Conservation (phyloP, 2,888 invertebrate genomes). For the Tryphoninae sp. region DNA sequence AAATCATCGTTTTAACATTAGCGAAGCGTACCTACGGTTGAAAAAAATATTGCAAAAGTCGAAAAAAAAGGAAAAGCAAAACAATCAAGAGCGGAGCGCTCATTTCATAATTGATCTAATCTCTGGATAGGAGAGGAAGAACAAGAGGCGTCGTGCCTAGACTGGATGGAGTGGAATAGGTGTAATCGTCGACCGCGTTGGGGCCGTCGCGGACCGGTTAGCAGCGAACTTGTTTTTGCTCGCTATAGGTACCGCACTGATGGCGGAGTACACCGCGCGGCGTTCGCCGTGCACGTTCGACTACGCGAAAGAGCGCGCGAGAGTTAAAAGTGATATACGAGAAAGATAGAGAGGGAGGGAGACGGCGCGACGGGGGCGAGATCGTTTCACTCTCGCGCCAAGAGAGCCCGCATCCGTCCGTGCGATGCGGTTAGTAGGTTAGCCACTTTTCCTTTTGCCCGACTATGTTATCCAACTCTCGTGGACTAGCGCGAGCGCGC, state of each 20-base stretch:
- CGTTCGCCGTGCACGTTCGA: slow-evolving; percentile 36
- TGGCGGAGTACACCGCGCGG: slow-evolving; percentile 33
- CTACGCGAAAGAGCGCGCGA: slow-evolving; percentile 26
- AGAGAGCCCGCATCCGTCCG: slow-evolving; percentile 68
- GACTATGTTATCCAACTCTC: slow-evolving; percentile 68
- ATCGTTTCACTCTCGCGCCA: slow-evolving; percentile 68
- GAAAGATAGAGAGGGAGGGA: not conserved
- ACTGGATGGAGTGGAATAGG: slow-evolving; percentile 41
- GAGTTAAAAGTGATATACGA: not conserved
- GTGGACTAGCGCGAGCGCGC: slow-evolving; percentile 41
- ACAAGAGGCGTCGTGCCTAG: slow-evolving; percentile 54
- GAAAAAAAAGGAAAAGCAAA: not conserved
- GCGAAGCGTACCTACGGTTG: not conserved
- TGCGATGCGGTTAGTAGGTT: slow-evolving; percentile 72
- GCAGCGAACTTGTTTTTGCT: slow-evolving; percentile 47
- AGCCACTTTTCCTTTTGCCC: slow-evolving; percentile 74
- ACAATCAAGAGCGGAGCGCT: not conserved
- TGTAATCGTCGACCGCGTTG: slow-evolving; percentile 34
- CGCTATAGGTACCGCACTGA: slow-evolving; percentile 10
- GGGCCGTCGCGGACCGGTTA: slow-evolving; percentile 61
- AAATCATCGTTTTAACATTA: no score
- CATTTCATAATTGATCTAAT: slow-evolving; percentile 36
- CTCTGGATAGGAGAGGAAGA: not conserved
- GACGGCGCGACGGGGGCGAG: slow-evolving; percentile 57
- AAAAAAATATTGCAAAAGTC: slow-evolving; percentile 19